Evolutionary conservation across 2,113 vertebrate species (phyloP), one percentile per base, ranked within the genome.

Genomic region (Emydocephalus ijimae): DNA sequence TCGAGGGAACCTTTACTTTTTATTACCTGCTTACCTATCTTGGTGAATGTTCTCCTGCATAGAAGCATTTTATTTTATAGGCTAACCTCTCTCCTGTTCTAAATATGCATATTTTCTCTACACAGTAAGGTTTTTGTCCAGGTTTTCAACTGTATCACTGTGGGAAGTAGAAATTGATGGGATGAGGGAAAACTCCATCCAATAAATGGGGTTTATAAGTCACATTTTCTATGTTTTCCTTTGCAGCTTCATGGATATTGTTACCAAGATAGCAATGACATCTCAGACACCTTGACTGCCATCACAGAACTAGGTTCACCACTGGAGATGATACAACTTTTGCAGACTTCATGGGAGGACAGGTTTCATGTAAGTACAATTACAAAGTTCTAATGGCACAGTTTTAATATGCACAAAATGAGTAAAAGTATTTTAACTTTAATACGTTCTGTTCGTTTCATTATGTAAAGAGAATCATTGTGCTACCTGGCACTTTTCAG

Each of bases 291-390:
- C 0, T 97, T 99, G 97, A 99, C 98, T 0, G 98, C 98, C 96
- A 99, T 99, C 97, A 99, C 98, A 15, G 98, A 99, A 94, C 97
- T 99, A 88, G 98, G 98, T 9, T 98, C 98, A 1, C 98, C 98
- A 9, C 96, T 99, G 92, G 98, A 99, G 96, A 99, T 99, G 98
- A 99, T 99, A 95, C 98, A 98, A 96, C 98, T 99, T 93, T 96
- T 99, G 89, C 98, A 99, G 96, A 98, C 98, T 4, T 98, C 98
- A 91, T 99, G 98, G 98, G 98, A 99, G 96, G 98, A 99, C 89
- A 97, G 98, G 89, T 99, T 99, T 96, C 97, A 98, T 93, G 98
- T 99, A 96, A 98, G 98, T 97, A 89, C 55, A 94, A 39, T 57
- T 56, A 14, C 14, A 59, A 87, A 91, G 87, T 57, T 95, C 87